These are phyloP conservation scores for Priapulus caudatus DNA, from an alignment of 2,888 invertebrate species.

Conservation along the genomic window DNA sequence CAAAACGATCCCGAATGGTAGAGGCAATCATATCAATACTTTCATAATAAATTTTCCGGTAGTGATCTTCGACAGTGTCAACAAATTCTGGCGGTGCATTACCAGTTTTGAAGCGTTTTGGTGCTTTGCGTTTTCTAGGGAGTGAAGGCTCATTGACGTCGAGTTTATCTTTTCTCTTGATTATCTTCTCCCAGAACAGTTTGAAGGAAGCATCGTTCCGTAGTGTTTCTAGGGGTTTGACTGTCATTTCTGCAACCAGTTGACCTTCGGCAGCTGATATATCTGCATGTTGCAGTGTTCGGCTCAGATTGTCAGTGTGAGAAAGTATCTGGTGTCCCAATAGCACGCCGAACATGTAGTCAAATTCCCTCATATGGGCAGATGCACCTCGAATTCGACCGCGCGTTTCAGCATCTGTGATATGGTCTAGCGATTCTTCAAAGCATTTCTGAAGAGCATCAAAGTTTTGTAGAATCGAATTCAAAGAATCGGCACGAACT, in stretches of 20 bases:
- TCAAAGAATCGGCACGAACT: conserved; percentile 12
- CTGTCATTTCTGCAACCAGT: conserved; percentile 5
- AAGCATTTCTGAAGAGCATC: conserved; percentile 6
- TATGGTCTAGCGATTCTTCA: not conserved
- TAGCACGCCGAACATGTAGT: conserved; percentile 7
- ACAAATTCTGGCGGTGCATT: not conserved
- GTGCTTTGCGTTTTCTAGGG: not conserved
- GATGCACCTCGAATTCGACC: conserved; percentile 10
- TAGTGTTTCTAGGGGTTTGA: conserved; percentile 5
- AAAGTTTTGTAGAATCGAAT: conserved; percentile 11
- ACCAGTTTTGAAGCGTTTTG: not conserved
- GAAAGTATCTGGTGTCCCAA: conserved; percentile 4
- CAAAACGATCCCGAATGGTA: not conserved
- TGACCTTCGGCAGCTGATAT: conserved; percentile 9
- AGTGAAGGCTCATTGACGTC: not conserved
- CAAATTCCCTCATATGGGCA: conserved; percentile 10
- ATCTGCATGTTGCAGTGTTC: conserved; percentile 2
- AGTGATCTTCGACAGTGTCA: not conserved
- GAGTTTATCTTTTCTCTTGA: not conserved
- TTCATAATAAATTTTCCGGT: not conserved
- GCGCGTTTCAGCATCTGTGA: conserved; percentile 11
- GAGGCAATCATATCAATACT: not conserved
- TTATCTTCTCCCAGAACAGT: not conserved
- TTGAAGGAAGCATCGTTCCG: not conserved
- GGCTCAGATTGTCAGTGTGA: conserved; percentile 13